Evolutionary conservation across 2,797 vertebrate species (phyloP).

Genomic region (Danio tinwini): DNA sequence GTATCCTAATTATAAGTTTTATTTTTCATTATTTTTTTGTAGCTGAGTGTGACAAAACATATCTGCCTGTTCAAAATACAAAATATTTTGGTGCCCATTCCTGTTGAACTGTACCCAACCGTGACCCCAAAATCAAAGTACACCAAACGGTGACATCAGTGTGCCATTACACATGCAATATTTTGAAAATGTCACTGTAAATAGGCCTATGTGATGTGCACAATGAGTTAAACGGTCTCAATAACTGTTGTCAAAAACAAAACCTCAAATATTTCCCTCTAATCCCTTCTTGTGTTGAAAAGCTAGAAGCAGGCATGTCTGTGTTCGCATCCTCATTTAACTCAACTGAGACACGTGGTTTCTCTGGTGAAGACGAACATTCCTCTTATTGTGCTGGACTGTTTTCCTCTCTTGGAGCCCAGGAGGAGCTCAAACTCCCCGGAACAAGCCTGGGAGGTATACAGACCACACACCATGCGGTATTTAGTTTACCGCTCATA

Average conservation of each 20-base stretch:
- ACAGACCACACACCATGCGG: slow-evolving; percentile 79
- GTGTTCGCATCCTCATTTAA: slow-evolving; percentile 74
- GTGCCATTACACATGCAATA: too few relatives aligned
- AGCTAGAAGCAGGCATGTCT: slow-evolving; percentile 60
- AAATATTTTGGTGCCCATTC: too few relatives aligned
- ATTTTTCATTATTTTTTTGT: too few relatives aligned
- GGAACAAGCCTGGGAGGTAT: slow-evolving; percentile 79
- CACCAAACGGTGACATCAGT: too few relatives aligned
- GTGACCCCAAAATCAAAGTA: too few relatives aligned
- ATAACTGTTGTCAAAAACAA: background rate
- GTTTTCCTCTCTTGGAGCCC: slow-evolving; percentile 63
- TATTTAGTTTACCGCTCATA: slow-evolving; percentile 63
- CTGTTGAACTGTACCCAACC: too few relatives aligned
- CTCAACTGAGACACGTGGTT: slow-evolving; percentile 70
- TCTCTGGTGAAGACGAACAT: slow-evolving; percentile 73
- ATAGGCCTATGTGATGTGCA: background rate
- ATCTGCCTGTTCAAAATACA: too few relatives aligned
- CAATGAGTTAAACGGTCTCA: background rate
- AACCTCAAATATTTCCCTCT: slow-evolving; percentile 12
- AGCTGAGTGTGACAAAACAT: too few relatives aligned
- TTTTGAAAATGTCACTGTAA: too few relatives aligned
- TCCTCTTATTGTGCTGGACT: slow-evolving; percentile 72
- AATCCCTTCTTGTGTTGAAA: background rate
- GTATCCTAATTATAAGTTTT: too few relatives aligned
- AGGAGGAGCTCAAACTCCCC: slow-evolving; percentile 73